Evolutionary conservation across 1,140 invertebrate genomes (phyloP), one percentile per base, ranked within the genome.

Genomic region (Anoplolepis gracilipes): DNA sequence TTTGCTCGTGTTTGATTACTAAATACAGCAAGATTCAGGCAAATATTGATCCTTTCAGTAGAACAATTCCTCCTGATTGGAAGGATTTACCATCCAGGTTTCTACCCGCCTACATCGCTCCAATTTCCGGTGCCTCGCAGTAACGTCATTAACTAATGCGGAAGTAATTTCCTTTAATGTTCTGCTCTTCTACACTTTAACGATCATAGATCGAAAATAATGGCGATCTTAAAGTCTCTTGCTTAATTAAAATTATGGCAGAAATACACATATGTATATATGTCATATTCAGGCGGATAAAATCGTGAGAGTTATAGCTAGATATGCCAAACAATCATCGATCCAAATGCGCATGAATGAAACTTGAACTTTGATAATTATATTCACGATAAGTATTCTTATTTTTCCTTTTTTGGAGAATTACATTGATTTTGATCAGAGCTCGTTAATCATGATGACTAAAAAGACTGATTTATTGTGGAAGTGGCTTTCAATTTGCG

Each of bases 101-200:
- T 36, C 19, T 72, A 16, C 10, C 53, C 36, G 36, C 53, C 78
- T 81, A 72, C 53, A 42, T 46, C 53, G 53, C 67, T 82, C 73
- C 78, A 82, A 82, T 82, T 82, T 82, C 78, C 78, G 78, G 67
- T 39, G 13, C 36, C 53, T 82, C 55, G 25, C 53, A 73, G 36
- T 73, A 82, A 82, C 67, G 36, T 82, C 55, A 53, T 82, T 82
- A 82, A 82, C 67, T 82, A 82, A 82, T 73, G 55, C 78, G 78
- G 78, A 82, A 82, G 78, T 53, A 82, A 82, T 82, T 82, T 30
- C 25, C 67, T 82, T 72, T 73, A 82, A 82, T 36, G 53, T 39
- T 62, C 65, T 19, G 19, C 36, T 82, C 55, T 42, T 73, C 33
- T 55, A 7, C 49, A 57, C 33, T 70, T 53, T 72, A 82, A 82